phyloP scores from a whole-genome alignment of 2,888 invertebrate species.

The Nezara viridula region DNA sequence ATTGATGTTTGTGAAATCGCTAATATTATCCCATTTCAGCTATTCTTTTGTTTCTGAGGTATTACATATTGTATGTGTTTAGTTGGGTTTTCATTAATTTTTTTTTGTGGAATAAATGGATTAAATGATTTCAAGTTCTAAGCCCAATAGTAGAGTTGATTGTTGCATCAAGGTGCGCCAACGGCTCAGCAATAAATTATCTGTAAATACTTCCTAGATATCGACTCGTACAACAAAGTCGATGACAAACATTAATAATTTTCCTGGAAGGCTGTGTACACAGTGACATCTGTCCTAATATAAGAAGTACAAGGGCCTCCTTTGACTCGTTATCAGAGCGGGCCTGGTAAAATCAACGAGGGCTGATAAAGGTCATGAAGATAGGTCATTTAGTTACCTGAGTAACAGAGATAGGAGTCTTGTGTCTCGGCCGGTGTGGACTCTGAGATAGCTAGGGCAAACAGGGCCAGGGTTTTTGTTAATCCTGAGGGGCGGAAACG shows the following conservation, averaged over 20 bases:
- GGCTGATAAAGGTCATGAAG: constrained; percentile 56
- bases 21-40: no score
- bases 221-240: background rate
- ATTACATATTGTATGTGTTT: no score
- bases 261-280: constrained; percentile 53
- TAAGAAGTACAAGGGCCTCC: constrained; percentile 50
- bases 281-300: constrained; percentile 55
- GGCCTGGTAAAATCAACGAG: constrained; percentile 43
- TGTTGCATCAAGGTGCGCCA: background rate
- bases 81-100: no score
- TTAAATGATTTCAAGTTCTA: background rate
- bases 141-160: background rate
- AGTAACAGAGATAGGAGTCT: background rate
- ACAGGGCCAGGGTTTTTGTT: constrained; percentile 35
- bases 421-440: constrained; percentile 32
- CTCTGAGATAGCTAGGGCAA: constrained; percentile 13
- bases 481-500: constrained; percentile 56
- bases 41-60: no score
- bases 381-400: constrained; percentile 58
- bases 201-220: background rate
- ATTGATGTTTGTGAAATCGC: no score
- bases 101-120: no score
- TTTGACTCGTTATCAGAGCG: constrained; percentile 41
- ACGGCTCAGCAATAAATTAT: background rate
- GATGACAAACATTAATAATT: constrained; percentile 49